Evolutionary conservation across 2,113 vertebrate genomes (phyloP).

Genomic region (Albula goreensis): DNA sequence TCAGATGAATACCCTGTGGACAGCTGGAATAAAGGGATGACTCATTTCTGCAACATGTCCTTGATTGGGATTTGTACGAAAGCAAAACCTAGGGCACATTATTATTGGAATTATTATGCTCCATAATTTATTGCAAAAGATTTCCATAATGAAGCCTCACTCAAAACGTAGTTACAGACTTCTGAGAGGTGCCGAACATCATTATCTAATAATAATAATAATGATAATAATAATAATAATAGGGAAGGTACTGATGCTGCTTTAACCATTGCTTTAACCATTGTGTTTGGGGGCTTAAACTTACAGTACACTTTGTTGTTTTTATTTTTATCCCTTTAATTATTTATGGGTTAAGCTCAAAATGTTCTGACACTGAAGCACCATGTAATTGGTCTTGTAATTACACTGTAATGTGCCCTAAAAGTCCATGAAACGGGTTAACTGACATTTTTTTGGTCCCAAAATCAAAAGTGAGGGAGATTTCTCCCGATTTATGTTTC

Average conservation of each 20-base stretch:
- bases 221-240: not conserved
- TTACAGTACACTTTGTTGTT: not conserved
- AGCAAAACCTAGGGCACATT: conserved; percentile 55
- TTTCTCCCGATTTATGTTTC: not conserved
- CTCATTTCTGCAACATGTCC: conserved; percentile 75
- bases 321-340: not conserved
- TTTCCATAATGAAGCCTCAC: conserved; percentile 46
- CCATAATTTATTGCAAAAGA: conserved; percentile 55
- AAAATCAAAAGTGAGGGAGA: not conserved
- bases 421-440: no score
- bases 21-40: conserved; percentile 73
- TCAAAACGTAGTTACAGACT: conserved; percentile 7
- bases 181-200: not conserved
- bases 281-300: not conserved
- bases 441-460: no score
- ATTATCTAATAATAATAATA: conserved; percentile 12
- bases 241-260: not conserved
- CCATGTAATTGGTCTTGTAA: not conserved
- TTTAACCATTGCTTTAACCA: not conserved
- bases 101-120: conserved; percentile 57
- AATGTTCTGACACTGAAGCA: not conserved
- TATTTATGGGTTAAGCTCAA: not conserved
- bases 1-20: conserved; percentile 74
- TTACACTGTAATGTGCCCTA: not conserved
- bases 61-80: conserved; percentile 66